Conservation (phyloP, 1,140 invertebrate genomes). For the Pseudoatta argentina region DNA sequence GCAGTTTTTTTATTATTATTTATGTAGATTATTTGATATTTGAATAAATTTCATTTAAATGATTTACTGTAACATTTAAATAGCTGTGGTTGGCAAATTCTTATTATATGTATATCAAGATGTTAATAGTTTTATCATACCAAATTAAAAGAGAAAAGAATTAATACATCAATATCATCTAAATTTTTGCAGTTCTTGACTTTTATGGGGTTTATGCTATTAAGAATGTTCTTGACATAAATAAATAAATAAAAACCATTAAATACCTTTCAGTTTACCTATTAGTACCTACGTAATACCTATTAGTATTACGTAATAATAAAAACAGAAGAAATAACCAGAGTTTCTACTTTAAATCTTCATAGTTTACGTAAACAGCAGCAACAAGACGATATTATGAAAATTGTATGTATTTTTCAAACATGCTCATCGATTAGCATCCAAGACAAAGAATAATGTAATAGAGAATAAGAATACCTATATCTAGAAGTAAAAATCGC, state of each 20-base stretch:
- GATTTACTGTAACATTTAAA: slow-evolving; percentile 26
- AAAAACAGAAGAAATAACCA: neutral
- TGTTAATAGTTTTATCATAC: too few relatives aligned
- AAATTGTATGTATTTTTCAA: slow-evolving; percentile 18
- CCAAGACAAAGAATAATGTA: slow-evolving; percentile 2
- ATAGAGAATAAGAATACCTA: neutral
- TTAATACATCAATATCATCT: neutral
- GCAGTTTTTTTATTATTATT: too few relatives aligned
- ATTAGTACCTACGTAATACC: too few relatives aligned
- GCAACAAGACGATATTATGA: slow-evolving; percentile 6
- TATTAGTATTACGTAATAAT: neutral
- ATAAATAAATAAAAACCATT: neutral
- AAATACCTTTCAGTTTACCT: neutral
- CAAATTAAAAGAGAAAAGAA: neutral
- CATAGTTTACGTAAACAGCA: slow-evolving; percentile 7
- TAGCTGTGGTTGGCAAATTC: neutral
- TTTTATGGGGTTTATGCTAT: neutral
- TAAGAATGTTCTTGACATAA: neutral
- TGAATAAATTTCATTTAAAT: slow-evolving; percentile 29
- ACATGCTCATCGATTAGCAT: neutral
- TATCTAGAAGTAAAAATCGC: neutral
- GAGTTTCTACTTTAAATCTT: slow-evolving; percentile 21
- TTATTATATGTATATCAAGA: too few relatives aligned
- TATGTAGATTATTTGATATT: slow-evolving; percentile 41
- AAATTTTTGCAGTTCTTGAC: neutral